Evolutionary conservation across 2,113 vertebrate genomes (phyloP), one percentile per base, ranked within the genome.

Genomic region (Electrona antarctica): DNA sequence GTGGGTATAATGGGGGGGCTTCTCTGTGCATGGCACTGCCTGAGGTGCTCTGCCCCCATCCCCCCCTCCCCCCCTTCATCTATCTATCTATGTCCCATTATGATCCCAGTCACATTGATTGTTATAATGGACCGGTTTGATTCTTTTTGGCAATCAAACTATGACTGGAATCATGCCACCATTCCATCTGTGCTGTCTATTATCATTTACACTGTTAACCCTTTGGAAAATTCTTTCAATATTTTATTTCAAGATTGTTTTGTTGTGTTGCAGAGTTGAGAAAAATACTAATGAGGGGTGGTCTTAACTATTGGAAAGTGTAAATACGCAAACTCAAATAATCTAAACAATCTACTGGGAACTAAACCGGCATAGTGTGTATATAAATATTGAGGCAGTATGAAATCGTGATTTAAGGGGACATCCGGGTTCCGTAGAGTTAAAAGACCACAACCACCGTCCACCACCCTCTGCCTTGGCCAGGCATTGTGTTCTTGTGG

Each of bases 1-100:
- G 96, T 96, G 93, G 95, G 96, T 97, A 94, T 88, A 28, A 90
- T 80, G 81, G 90, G 86, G 78, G 85, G 85, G 83, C 79, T 88
- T 74, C 89, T 77, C 60, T 82, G 81, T 90, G 95, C 95, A 94
- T 95, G 95, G 87, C 88, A 84, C 91, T 86, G 5, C 89, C 80
- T 90, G 90, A 80, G 58, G 85, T 78, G 64, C 83, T 91, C 81
- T 76, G 81, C 84, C 87, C 89, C 72, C 76, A 21, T 73, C 21
- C 2, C 73, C 75, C 45, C 52, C 15, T 49, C 71, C 59, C 14
- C 54, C 73, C 60, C 59, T 66, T 74, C 72, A 80, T 82, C 79
- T 79, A 55, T 80, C 75, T 58, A 21, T 21, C 65, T 47, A 74
- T 48, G 69, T 15, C 64, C 69, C 60, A 63, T 52, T 46, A 7